Evolutionary conservation across 2,888 invertebrate genomes (phyloP), one percentile per base, ranked within the genome.

Genomic region (Lissonota sp.): DNA sequence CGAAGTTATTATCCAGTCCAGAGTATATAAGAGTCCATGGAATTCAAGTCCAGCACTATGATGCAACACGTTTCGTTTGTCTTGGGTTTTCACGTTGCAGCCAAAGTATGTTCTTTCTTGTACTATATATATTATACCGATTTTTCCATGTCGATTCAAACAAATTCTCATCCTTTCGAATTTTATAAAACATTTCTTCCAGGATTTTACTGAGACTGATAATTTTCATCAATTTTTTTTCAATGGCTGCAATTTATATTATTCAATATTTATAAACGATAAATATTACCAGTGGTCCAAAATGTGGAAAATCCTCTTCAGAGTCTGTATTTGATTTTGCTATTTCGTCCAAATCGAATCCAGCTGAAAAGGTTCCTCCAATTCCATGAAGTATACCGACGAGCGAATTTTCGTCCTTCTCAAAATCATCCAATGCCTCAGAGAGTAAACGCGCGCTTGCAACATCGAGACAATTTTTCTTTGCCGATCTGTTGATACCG

Each of bases 361-460:
- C 99, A 2, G 98, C 95, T 92, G 98, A 98, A 92, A 99, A 99
- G 75, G 96, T 97, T 0, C 98, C 98, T n/a, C 98, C 98, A 88
- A 95, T 95, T 6, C 99, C 99, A 91, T 98, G 95, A 1, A 99
- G 93, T 1, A 99, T 95, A 6, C 96, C 96, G 4, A 96, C 96
- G 82, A 94, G 93, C 0, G 96, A 93, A 0, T 94, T 93, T 0
- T 94, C 92, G 90, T 98, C 97, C 42, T 95, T 94, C 84, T 99
- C 98, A 93, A 98, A 99, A 12, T 94, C 93, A 80, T 95, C 93
- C 67, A 99, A 94, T 0, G 97, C 97, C 42, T 94, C 93, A 4
- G 94, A 94, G 14, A 99, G 94, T 86, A 95, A 93, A 40, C 93
- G 90, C 0, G 97, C 95, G 3, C 97, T 96, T 1, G 93, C 93